These are phyloP conservation scores for Argyra leucocephala DNA, from an alignment of 2,888 invertebrate genomes.

Conservation along the genomic window DNA sequence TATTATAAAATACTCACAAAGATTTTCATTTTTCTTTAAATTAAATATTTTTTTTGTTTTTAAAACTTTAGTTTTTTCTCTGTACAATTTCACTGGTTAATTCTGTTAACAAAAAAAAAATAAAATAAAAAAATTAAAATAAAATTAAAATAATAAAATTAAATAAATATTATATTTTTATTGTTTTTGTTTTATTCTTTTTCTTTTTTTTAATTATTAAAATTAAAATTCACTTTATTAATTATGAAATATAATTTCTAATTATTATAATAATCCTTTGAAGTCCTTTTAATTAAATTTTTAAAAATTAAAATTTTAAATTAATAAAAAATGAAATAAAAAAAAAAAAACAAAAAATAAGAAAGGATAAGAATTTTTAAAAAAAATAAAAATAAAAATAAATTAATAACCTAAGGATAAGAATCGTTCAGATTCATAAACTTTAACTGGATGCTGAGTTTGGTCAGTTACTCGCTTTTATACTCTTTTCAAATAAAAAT, in stretches of 20 bases:
- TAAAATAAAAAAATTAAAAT: no score
- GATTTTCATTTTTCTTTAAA: constrained; percentile 44
- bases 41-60: constrained; percentile 20
- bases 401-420: constrained; percentile 34
- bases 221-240: no score
- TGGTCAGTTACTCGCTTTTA: constrained; percentile 44
- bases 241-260: no score
- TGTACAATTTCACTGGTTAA: constrained; percentile 10
- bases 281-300: no score
- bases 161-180: no score
- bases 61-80: background rate
- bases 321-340: background rate
- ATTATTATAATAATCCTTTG: no score
- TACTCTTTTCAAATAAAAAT: constrained; percentile 33
- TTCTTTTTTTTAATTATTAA: no score
- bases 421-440: constrained; percentile 44
- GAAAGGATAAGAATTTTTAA: constrained; percentile 44
- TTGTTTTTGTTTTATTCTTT: no score
- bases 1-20: constrained; percentile 45
- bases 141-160: no score
- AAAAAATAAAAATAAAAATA: constrained; percentile 29
- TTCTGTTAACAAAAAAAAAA: constrained; percentile 17
- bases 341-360: constrained; percentile 10
- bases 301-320: no score
- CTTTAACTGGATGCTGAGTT: constrained; percentile 46